Conservation (phyloP, 2,797 vertebrate species). For the Sebastolobus altivelis region DNA sequence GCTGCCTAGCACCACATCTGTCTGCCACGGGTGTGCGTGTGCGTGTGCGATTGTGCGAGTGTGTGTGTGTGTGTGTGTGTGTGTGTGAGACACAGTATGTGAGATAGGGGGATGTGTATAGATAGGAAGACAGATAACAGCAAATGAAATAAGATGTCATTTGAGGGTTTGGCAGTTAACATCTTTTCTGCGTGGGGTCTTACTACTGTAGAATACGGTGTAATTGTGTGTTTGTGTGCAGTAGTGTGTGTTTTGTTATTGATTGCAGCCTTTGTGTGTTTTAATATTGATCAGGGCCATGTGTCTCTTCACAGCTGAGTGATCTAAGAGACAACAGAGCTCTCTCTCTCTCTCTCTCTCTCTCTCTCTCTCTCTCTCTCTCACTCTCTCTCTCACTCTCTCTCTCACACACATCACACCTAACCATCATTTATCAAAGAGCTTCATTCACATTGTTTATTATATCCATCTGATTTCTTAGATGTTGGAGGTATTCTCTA, state of each 20-base stretch:
- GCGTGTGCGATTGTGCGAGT: neutral
- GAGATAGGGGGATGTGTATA: slow-evolving; percentile 19
- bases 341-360: neutral
- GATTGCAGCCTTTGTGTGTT: slow-evolving; percentile 68
- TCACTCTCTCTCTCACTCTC: too few species aligned
- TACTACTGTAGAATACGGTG: neutral
- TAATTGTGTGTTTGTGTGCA: neutral
- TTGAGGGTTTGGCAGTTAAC: slow-evolving; percentile 17
- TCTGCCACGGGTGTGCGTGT: slow-evolving; percentile 26
- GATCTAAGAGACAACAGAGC: slow-evolving; percentile 27
- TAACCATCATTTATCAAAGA: slow-evolving; percentile 15
- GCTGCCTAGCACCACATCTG: slow-evolving; percentile 76
- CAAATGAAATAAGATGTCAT: slow-evolving; percentile 10
- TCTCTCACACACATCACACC: too few species aligned
- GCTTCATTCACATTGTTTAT: slow-evolving; percentile 20
- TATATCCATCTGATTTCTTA: neutral
- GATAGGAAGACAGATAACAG: neutral
- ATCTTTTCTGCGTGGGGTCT: slow-evolving; percentile 35
- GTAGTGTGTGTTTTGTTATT: slow-evolving; percentile 48
- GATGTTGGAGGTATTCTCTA: neutral
- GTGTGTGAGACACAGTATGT: neutral
- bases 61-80: neutral
- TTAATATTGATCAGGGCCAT: slow-evolving; percentile 74
- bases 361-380: too few species aligned
- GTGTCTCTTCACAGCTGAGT: slow-evolving; percentile 54